Conservation (phyloP, 2,888 invertebrate species). For the Epicampocera succincta region DNA sequence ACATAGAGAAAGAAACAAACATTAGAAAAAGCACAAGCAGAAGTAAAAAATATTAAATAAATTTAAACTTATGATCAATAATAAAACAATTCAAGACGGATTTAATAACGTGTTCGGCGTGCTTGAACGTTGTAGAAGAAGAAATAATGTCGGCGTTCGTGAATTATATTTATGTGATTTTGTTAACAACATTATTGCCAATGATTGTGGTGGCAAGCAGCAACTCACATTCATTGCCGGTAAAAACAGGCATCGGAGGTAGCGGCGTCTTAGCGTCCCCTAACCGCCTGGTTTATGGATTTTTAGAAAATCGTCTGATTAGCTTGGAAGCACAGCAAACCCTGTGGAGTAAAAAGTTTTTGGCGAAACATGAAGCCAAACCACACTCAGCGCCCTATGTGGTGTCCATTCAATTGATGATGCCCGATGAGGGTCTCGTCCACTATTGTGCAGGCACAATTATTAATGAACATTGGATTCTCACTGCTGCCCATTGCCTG, state of each 20-base stretch:
- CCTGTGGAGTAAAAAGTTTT: constrained; percentile 76
- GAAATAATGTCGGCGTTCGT: constrained; percentile 75
- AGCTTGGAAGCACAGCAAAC: constrained; percentile 71
- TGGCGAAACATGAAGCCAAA: constrained; percentile 78
- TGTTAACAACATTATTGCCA: constrained; percentile 75
- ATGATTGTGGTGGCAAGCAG: constrained; percentile 76
- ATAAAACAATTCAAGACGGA: constrained; percentile 63
- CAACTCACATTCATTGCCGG: constrained; percentile 49
- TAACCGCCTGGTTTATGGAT: constrained; percentile 67
- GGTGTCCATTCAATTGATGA: constrained; percentile 78
- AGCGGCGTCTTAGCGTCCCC: constrained; percentile 22
- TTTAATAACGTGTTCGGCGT: constrained; percentile 64
- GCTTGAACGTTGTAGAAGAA: constrained; percentile 68
- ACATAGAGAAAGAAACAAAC: constrained; percentile 11
- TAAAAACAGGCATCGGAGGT: constrained; percentile 65
- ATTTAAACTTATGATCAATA: constrained; percentile 3
- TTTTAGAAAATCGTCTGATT: constrained; percentile 74
- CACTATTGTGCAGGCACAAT: constrained; percentile 80
- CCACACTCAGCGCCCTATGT: constrained; percentile 79
- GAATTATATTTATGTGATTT: constrained; percentile 74
- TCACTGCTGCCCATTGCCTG: constrained; percentile 80
- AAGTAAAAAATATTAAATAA: constrained; percentile 8
- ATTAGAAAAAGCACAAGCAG: not conserved
- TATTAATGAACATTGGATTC: constrained; percentile 80
- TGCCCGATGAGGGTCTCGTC: constrained; percentile 74